Conservation (phyloP, 92 coral and sea anemone genomes). For the Montipora capitata region DNA sequence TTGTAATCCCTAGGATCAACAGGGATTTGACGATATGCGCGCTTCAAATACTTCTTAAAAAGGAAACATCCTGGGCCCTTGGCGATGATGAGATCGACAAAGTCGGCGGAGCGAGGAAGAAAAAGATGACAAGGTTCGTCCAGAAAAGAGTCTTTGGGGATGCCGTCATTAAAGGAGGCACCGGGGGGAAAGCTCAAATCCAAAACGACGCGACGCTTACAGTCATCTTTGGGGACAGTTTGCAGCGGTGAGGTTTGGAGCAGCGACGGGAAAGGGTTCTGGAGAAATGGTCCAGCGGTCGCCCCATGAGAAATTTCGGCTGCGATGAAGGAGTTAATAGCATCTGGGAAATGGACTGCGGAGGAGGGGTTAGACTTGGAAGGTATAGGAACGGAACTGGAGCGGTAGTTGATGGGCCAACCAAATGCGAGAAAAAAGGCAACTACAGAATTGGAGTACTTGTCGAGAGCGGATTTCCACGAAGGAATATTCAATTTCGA, state of each 20-base stretch:
- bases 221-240: constrained; percentile 64
- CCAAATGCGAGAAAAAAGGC: constrained; percentile 64
- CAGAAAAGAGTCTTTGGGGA: constrained; percentile 63
- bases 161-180: constrained; percentile 66
- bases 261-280: constrained; percentile 33
- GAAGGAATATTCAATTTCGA: constrained; percentile 28
- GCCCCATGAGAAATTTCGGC: too few species aligned
- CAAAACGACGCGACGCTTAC: constrained; percentile 64
- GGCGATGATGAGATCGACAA: constrained; percentile 43
- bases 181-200: constrained; percentile 60
- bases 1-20: constrained; percentile 62
- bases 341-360: too few species aligned
- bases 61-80: constrained; percentile 64
- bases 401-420: constrained; percentile 65
- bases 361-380: constrained; percentile 48
- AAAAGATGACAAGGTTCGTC: constrained; percentile 56
- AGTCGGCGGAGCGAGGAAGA: constrained; percentile 57
- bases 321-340: too few species aligned
- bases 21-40: constrained; percentile 55
- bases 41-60: too few species aligned
- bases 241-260: constrained; percentile 30
- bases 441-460: constrained; percentile 12
- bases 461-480: constrained; percentile 19
- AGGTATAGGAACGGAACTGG: neutral
- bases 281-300: too few species aligned